A percentile compares a stretch with the other conserved stretches of the same genome.
These are phyloP conservation scores for Leptopilina drosophilae DNA, from an alignment of 2,888 invertebrate genomes.

Conservation along the genomic window DNA sequence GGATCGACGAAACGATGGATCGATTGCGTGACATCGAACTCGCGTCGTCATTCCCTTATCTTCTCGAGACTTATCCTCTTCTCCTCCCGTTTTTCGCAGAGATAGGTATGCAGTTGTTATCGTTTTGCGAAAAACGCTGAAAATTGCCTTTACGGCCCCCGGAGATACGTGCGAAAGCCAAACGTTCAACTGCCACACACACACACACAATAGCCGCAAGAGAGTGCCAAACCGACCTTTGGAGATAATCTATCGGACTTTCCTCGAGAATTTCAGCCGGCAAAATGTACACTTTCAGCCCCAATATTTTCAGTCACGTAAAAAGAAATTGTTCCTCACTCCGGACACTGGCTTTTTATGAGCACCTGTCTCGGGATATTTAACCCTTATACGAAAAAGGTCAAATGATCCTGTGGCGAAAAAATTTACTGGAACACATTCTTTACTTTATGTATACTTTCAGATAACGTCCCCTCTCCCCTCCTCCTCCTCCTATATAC, in stretches of 20 bases:
- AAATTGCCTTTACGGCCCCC: conserved; percentile 60
- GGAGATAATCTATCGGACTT: conserved; percentile 31
- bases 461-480: neutral
- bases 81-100: conserved; percentile 34
- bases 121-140: conserved; percentile 66
- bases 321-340: conserved; percentile 24
- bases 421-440: neutral
- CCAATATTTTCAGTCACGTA: conserved; percentile 35
- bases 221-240: conserved; percentile 23
- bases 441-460: neutral
- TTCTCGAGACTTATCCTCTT: conserved; percentile 21
- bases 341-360: conserved; percentile 31
- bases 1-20: conserved; percentile 24
- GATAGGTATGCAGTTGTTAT: conserved; percentile 60
- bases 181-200: conserved; percentile 10
- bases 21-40: conserved; percentile 30
- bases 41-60: conserved; percentile 38
- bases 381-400: conserved; percentile 21
- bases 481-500: too few relatives aligned
- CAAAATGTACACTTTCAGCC: conserved; percentile 28
- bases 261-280: conserved; percentile 19
- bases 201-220: neutral
- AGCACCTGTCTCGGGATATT: conserved; percentile 34
- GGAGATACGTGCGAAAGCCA: conserved; percentile 45
- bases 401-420: conserved; percentile 10